These are phyloP conservation scores for Pterocles orientalis DNA, from an alignment of 2,113 vertebrate species.

Conservation along the genomic window DNA sequence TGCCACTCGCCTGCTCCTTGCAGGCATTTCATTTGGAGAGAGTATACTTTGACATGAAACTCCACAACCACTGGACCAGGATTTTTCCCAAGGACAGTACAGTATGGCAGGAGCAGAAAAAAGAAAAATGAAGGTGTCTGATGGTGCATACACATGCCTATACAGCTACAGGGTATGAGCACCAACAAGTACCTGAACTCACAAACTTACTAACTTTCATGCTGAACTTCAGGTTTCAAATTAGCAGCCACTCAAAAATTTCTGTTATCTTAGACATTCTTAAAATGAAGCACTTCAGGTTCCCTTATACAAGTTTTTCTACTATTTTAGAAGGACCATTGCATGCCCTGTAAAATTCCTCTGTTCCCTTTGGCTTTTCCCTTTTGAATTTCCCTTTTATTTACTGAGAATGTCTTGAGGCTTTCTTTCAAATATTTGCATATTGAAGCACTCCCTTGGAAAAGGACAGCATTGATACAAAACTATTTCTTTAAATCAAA, in stretches of 20 bases:
- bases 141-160: background rate
- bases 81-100: background rate
- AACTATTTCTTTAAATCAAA: background rate
- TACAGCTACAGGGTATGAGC: background rate
- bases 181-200: background rate
- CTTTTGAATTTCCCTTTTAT: background rate
- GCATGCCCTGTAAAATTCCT: background rate
- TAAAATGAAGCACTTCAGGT: background rate
- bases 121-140: background rate
- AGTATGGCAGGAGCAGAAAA: background rate
- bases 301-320: background rate
- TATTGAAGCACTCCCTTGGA: background rate
- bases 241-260: background rate
- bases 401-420: background rate
- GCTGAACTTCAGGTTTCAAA: background rate
- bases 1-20: background rate
- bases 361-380: background rate
- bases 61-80: background rate
- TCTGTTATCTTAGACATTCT: background rate
- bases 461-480: background rate
- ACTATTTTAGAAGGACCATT: background rate
- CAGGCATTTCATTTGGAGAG: background rate
- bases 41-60: background rate
- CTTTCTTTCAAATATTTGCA: background rate
- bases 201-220: background rate